Percentiles rank a stretch among this genome's conserved stretches.
These are phyloP conservation scores for Eulacestoma nigropectus DNA, from an alignment of 2,113 vertebrate genomes.

Conservation along the genomic window DNA sequence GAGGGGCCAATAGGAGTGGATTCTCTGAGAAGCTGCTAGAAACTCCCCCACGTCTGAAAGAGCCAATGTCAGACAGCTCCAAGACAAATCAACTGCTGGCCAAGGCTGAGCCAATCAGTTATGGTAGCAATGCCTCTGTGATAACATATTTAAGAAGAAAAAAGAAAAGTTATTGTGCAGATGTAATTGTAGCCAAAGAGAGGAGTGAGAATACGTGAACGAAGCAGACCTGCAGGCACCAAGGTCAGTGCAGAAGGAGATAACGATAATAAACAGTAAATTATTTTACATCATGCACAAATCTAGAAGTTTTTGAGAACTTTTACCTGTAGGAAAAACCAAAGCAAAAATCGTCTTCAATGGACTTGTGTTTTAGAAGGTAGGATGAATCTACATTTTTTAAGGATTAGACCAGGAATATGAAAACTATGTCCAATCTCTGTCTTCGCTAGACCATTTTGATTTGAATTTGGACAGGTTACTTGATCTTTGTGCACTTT, in stretches of 20 bases:
- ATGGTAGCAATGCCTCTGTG: too few species aligned
- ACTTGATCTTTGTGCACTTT: not conserved
- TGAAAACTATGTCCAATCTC: not conserved
- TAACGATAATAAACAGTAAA: not conserved
- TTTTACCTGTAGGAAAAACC: not conserved
- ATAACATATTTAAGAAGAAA: not conserved
- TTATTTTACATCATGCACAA: not conserved
- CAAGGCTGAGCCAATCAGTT: not conserved
- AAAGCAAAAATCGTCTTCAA: not conserved
- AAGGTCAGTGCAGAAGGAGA: not conserved
- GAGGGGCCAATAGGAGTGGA: not conserved
- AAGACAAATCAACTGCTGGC: not conserved
- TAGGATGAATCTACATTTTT: not conserved
- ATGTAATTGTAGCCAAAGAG: not conserved
- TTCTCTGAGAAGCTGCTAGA: not conserved
- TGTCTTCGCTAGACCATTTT: not conserved
- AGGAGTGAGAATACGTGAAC: not conserved
- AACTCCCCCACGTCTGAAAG: not conserved
- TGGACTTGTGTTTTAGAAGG: not conserved
- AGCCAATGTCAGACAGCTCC: not conserved
- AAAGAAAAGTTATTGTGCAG: too few species aligned
- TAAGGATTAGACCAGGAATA: not conserved
- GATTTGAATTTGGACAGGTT: not conserved
- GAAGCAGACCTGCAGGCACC: not conserved
- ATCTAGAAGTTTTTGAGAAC: not conserved